Evolutionary conservation across 2,888 invertebrate species (phyloP).

Genomic region (Oscheius myriophilus): DNA sequence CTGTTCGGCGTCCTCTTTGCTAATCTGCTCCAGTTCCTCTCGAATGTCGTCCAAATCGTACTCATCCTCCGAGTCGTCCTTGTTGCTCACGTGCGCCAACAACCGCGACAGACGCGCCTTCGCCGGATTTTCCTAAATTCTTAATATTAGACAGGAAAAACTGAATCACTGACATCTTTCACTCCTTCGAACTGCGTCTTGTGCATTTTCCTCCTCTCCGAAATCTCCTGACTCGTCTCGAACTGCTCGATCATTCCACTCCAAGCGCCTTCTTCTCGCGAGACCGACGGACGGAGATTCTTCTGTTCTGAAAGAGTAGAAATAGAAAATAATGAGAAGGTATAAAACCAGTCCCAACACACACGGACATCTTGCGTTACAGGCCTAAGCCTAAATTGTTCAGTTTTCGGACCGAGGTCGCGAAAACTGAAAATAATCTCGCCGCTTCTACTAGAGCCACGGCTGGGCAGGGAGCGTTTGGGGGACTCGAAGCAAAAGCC

Average conservation of each 20-base stretch:
- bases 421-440: no score
- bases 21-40: slow-evolving; percentile 41
- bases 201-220: slow-evolving; percentile 52
- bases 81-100: slow-evolving; percentile 27
- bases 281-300: slow-evolving; percentile 61
- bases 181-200: slow-evolving; percentile 49
- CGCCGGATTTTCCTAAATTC: slow-evolving; percentile 12
- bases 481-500: no score
- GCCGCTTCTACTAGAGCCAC: no score
- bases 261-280: slow-evolving; percentile 44
- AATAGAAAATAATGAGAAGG: no score
- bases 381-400: no score
- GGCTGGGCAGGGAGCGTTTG: no score
- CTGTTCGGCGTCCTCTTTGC: slow-evolving; percentile 41
- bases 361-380: neutral
- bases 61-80: slow-evolving; percentile 29
- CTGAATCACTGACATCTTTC: slow-evolving; percentile 12
- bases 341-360: neutral
- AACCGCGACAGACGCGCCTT: slow-evolving; percentile 18
- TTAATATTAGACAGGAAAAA: neutral
- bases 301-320: slow-evolving; percentile 59
- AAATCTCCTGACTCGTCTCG: slow-evolving; percentile 52
- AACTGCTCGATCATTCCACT: slow-evolving; percentile 55
- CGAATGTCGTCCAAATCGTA: slow-evolving; percentile 39
- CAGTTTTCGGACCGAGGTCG: no score